Percentiles rank a stretch among this genome's conserved stretches.
Evolutionary conservation across 1,140 invertebrate genomes (phyloP).

Genomic region (Planococcus citri): DNA sequence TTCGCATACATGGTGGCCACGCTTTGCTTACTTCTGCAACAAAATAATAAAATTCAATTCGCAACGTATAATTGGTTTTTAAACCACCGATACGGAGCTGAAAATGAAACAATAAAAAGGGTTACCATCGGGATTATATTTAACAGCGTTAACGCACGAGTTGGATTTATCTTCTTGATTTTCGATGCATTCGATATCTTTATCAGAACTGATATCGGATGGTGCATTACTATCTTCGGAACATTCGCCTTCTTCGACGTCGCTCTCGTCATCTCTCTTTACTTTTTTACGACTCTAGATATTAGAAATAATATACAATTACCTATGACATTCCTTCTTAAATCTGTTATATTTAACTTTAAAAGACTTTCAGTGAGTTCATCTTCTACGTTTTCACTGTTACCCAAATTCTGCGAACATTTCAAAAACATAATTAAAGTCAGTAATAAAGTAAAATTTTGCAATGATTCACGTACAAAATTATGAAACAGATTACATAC

Average conservation of each 20-base stretch:
- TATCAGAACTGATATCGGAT: background rate
- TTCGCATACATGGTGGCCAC: constrained; percentile 72
- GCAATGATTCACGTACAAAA: no score
- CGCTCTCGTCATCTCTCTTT: constrained; percentile 22
- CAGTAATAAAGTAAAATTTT: no score
- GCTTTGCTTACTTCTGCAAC: constrained; percentile 52
- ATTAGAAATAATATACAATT: constrained; percentile 5
- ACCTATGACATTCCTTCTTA: constrained; percentile 10
- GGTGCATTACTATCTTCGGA: constrained; percentile 36
- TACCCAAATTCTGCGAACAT: constrained; percentile 9
- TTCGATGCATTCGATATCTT: background rate
- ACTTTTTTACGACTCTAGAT: constrained; percentile 11
- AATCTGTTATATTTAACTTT: constrained; percentile 15
- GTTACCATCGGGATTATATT: background rate
- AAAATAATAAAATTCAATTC: background rate
- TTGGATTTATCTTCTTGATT: background rate
- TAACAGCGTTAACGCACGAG: background rate
- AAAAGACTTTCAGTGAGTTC: constrained; percentile 8
- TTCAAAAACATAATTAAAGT: no score
- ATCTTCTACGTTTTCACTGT: background rate
- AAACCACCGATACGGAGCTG: no score
- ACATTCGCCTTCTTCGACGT: constrained; percentile 52
- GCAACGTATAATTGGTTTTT: no score
- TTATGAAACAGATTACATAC: no score
- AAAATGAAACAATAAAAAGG: no score